Evolutionary conservation across 2,888 invertebrate genomes (phyloP), one percentile per base, ranked within the genome.

Genomic region (Ptychoptera albimana): DNA sequence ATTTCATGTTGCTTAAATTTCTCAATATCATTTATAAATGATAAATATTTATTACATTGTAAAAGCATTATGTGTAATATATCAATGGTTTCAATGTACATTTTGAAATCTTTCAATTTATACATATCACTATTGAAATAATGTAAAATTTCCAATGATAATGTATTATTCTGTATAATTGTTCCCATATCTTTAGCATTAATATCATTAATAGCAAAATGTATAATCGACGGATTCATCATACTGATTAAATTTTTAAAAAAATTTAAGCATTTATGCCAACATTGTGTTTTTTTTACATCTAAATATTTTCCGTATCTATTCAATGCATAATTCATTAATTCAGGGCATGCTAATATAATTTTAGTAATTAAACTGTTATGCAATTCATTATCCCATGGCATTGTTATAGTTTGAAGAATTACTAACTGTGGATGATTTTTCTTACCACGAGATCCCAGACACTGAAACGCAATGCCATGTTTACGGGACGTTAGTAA

Each of bases 381-480:
- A 53, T 79, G 79, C 50, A 72, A 69, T 11, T 73, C 69, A 60
- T 79, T 73, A 48, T 75, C 72, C 81, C 81, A 84, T 0, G 83
- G 82, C 30, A 73, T 66, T 50, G 76, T 75, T 13, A 85, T 59
- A 34, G 72, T 72, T 14, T 78, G 70, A 37, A 85, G 56, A 23
- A 82, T 71, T 51, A 56, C 54, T 42, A 60, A 59, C 46, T 63
- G 64, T 12, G 61, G 47, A 2, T 51, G 52, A 45, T 66, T 66
- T 42, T 59, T 57, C 46, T 61, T 62, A 38, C 59, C 55, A 1
- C 57, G 52, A 23, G 58, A 59, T 34, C 58, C 53, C 51, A 71
- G 73, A 54, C 86, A 83, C 50, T 74, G 69, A 56, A 88, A 89
- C 52, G 81, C 76, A 10, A 91, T 72, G 8, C 89, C 89, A 55